Evolutionary conservation across 1,140 invertebrate genomes (phyloP).

Genomic region (Scaptomyza hsui): DNA sequence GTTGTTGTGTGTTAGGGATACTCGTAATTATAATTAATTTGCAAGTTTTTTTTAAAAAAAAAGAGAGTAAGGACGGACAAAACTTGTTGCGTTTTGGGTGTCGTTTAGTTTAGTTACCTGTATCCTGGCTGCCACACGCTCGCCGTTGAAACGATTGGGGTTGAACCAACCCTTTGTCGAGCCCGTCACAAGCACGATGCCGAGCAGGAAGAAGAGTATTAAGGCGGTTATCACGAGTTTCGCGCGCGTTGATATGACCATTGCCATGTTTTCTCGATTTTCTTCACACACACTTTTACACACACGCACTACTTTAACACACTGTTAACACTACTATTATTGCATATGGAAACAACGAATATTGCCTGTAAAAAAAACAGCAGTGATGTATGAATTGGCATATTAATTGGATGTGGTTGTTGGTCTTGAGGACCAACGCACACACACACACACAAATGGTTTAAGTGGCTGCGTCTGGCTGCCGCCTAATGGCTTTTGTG

Average conservation of each 20-base stretch:
- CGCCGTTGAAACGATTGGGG: slow-evolving; percentile 81
- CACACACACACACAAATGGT: slow-evolving; percentile 66
- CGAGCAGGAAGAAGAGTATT: slow-evolving; percentile 85
- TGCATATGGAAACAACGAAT: slow-evolving; percentile 42
- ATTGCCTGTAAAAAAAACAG: slow-evolving; percentile 61
- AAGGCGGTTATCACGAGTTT: slow-evolving; percentile 86
- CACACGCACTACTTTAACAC: slow-evolving; percentile 22
- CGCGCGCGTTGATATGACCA: slow-evolving; percentile 86
- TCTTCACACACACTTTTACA: slow-evolving; percentile 17
- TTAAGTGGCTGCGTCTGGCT: slow-evolving; percentile 33
- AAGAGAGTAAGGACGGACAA: slow-evolving; percentile 34
- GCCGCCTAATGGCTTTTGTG: slow-evolving; percentile 73
- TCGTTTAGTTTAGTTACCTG: slow-evolving; percentile 69
- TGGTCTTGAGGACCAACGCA: slow-evolving; percentile 17
- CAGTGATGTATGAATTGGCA: slow-evolving; percentile 41
- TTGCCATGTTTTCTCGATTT: slow-evolving; percentile 85
- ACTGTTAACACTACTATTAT: slow-evolving; percentile 27
- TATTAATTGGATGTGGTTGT: slow-evolving; percentile 46
- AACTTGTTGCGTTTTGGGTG: slow-evolving; percentile 51
- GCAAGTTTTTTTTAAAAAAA: slow-evolving; percentile 53
- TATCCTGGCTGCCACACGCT: slow-evolving; percentile 84
- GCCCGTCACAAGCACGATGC: slow-evolving; percentile 85
- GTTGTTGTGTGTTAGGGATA: background rate
- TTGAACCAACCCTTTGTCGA: slow-evolving; percentile 85
- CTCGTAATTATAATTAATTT: slow-evolving; percentile 72